Base-by-base conservation (phyloP, 2,888 invertebrate genomes). In the Axea sp. region DNA sequence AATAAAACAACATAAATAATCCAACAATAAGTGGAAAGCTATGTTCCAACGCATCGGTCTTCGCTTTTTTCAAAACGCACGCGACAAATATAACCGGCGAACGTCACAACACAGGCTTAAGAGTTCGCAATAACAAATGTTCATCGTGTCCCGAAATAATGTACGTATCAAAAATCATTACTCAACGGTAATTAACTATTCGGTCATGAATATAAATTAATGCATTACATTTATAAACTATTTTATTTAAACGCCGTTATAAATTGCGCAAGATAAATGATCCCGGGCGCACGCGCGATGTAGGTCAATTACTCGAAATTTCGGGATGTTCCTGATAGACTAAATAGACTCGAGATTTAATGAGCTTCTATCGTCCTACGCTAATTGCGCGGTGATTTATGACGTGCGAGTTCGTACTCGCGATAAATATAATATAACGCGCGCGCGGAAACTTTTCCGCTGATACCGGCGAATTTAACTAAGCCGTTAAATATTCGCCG, bases 371-470 rank as follows among this genome's bases (percentile, higher is more conserved):
- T 71, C 75, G 57, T 72, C 71, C 75, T 72, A 53, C 43, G 75
- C 75, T 75, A 75, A 72, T 75, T 75, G 75, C 71, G 31, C 62
- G 57, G 60, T 75, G 75, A 75, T 75, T 75, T 72, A 75, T 75
- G 55, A 68, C 51, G 57, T 68, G 67, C 68, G 71, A 68, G 60
- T 75, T 75, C 57, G 45, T 30, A 49, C 7, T 55, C 12, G 62
- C 67, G 71, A 75, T 75, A 67, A 75, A 71, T 75, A 75, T 69
- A 74, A 74, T 65, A 69, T 49, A 65, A 65, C 43, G 35, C 28
- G 41, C 47, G 41, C 43, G 53, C 17, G 53, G 17, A 60, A 74
- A 60, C 64, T 69, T 74, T 69, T 65, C 33, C 51, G 53, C 31
- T 57, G 64, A 43, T 73, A 73, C 64, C 41, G 53, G 62, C 33